phyloP scores from a whole-genome alignment of 2,888 invertebrate genomes.

The Sesia bembeciformis region DNA sequence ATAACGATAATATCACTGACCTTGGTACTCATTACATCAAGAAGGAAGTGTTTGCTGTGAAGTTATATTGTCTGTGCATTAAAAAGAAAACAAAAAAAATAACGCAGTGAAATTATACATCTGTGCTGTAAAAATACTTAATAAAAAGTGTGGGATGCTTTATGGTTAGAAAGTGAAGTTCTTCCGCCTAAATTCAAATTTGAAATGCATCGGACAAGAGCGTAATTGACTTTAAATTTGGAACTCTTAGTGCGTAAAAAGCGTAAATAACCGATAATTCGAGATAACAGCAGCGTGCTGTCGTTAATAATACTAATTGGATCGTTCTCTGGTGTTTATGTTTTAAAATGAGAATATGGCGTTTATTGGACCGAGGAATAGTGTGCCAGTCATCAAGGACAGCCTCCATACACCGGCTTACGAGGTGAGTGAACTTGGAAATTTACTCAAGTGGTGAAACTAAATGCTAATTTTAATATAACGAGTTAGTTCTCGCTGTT shows the following conservation, averaged over 20 bases:
- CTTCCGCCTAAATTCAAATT: not conserved
- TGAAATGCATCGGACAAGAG: conserved; percentile 6
- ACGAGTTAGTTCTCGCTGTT: too few species aligned
- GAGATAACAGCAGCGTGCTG: not conserved
- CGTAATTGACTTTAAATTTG: too few species aligned
- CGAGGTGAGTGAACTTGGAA: conserved; percentile 66
- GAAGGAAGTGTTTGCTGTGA: not conserved
- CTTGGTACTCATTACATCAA: conserved; percentile 7
- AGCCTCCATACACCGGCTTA: conserved; percentile 79
- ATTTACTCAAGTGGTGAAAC: not conserved
- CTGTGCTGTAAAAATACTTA: not conserved
- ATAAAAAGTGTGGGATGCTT: not conserved
- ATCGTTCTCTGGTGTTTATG: conserved; percentile 10
- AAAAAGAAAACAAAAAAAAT: not conserved
- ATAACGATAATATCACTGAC: conserved; percentile 8
- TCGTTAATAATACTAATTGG: not conserved
- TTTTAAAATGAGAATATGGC: conserved; percentile 63
- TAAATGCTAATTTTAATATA: not conserved
- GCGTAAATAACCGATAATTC: not conserved
- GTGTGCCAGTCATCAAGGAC: conserved; percentile 77
- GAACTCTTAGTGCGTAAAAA: too few species aligned
- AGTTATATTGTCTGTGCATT: not conserved
- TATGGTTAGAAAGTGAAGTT: not conserved
- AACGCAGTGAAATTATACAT: not conserved
- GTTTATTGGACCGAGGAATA: conserved; percentile 76